Evolutionary conservation across 2,113 vertebrate species (phyloP), one percentile per base, ranked within the genome.

Genomic region (Tachysurus vachellii): DNA sequence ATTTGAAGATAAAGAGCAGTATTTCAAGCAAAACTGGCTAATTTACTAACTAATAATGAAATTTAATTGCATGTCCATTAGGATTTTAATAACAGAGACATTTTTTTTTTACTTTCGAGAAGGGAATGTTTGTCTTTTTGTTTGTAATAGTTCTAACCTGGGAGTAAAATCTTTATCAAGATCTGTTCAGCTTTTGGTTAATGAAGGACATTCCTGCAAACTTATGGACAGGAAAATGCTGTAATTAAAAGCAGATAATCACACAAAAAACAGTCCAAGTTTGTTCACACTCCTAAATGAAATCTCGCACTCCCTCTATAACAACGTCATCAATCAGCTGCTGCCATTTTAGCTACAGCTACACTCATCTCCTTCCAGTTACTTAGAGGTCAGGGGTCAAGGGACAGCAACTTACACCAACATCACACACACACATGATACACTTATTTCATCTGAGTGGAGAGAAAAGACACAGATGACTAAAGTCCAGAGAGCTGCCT

Each of bases 301-400:
- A 84, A 82, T 88, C 86, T 92, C 86, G 86, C 86, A 89, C 88
- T 89, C 90, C 75, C 85, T 88, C 88, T 90, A 64, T 66, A 92
- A 91, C 80, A 1, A 68, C 70, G 79, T 88, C 88, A 92, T 92
- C 90, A 85, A 90, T 92, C 92, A 92, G 71, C 23, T 6, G 53
- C 90, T 83, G 89, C 89, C 91, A 92, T 73, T 16, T 36, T 77
- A 83, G 53, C 73, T 83, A 85, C 88, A 85, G 89, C 88, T 91
- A 80, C 87, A 85, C 84, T 90, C 84, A 90, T 62, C 84, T 59
- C 44, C 70, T 80, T 56, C 47, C 82, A 28, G 76, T 71, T 47
- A 31, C 47, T 64, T 61, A 50, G 26, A 73, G 68, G 71, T 82
- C 71, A 83, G 82, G 47, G 82, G 82, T 70, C 56, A 83, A 68